phyloP scores from a whole-genome alignment of 2,797 vertebrate genomes.

The Thamnophis elegans region DNA sequence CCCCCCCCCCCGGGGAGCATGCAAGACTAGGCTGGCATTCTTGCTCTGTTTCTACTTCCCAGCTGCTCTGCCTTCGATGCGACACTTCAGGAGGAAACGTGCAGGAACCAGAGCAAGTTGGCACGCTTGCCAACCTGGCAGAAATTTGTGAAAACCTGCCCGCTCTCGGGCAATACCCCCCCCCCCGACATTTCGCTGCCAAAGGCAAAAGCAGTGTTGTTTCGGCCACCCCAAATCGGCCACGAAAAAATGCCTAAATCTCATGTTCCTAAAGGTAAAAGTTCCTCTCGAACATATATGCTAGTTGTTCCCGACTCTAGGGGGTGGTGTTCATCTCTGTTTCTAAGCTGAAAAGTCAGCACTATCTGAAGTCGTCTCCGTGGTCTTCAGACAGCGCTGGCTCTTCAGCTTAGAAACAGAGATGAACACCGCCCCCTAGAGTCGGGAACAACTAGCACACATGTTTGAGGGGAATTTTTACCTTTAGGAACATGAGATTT shows the following conservation, averaged over 20 bases:
- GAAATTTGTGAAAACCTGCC: not conserved
- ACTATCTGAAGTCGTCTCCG: no score
- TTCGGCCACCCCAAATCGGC: not conserved
- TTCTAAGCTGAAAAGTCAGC: no score
- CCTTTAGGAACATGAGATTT: no score
- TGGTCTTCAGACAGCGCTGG: no score
- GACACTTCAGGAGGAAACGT: conserved; percentile 36
- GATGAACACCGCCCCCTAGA: no score
- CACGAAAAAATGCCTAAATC: not conserved
- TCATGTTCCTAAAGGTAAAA: no score
- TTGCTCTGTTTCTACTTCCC: conserved; percentile 10
- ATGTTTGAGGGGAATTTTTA: no score
- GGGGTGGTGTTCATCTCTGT: no score
- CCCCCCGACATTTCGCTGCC: not conserved
- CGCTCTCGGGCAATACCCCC: not conserved
- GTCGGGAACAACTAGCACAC: no score
- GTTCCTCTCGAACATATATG: no score
- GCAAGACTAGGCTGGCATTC: conserved; percentile 44
- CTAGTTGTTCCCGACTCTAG: no score
- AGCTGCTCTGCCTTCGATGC: conserved; percentile 41
- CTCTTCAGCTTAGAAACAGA: no score
- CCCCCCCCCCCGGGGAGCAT: not conserved
- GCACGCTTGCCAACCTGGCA: conserved; percentile 17
- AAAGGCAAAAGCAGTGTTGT: not conserved
- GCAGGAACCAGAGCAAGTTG: conserved; percentile 46